Evolutionary conservation across 30 jellyfish, hydroid and myxozoan species (phyloP), one percentile per base, ranked within the genome.

Genomic region (Aurelia sp.): DNA sequence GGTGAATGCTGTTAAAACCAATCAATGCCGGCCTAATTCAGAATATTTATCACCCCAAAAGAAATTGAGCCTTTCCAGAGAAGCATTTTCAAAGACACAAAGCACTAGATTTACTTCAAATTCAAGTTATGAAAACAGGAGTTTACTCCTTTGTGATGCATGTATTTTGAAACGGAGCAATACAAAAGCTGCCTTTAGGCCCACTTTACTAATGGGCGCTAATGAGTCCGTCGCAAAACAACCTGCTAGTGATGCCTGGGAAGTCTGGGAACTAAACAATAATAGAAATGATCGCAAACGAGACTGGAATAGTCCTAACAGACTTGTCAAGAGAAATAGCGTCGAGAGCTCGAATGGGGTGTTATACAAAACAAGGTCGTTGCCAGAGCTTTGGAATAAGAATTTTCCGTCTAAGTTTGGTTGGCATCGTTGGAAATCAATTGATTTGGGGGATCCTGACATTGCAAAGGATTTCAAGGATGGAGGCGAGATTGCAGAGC

Each of bases 201-300:
- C 55, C 10, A 7, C 13, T 44, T 44, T 44, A 10, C 55, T 44
- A 11, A 81, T 81, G 90, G 90, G 90, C 21, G 76, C 90, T 3
- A 63, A 20, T 31, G 81, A 81, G 23, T 81, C 90, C 6, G 21
- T 8, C 50, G 59, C 59, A 12, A 66, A 17, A 17, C 48, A 60
- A 48, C 75, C 51, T 1, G 70, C 12, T 3, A 67, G 41, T 20
- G 90, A 81, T 48, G 63, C 51, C 11, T 81, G 90, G 90, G 90
- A 81, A 65, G 76, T 81, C 58, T 81, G 90, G 90, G 83, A 81
- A n/a, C 76, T 81, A 13, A 81, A 67, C 19, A 81, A 81, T 60
- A 55, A 67, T 51, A 31, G 52, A 22, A 55, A 67, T 53, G 90
- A 81, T n/a, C 30, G 62, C 61, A 78, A 27, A 48, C 64, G 66